phyloP scores from a whole-genome alignment of 2,113 vertebrate genomes.

The Psettodes erumei region DNA sequence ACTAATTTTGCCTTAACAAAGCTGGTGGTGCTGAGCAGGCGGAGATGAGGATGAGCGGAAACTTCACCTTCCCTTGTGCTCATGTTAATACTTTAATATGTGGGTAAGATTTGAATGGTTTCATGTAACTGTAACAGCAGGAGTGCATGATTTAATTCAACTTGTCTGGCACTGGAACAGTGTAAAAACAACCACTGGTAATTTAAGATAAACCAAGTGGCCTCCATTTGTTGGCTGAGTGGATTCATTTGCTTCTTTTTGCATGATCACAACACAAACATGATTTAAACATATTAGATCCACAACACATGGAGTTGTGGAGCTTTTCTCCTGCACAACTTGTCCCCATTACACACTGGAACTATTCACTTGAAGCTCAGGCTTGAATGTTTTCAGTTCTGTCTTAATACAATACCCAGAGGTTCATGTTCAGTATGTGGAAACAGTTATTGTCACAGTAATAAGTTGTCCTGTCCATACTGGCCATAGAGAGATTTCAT shows the following conservation, averaged over 20 bases:
- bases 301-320: background rate
- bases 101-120: background rate
- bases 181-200: background rate
- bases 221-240: background rate
- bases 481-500: background rate
- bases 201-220: background rate
- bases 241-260: background rate
- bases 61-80: background rate
- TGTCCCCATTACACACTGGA: background rate
- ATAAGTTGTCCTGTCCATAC: background rate
- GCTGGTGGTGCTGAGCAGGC: conserved; percentile 55
- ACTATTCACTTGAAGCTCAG: too few relatives aligned
- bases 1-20: conserved; percentile 71
- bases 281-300: background rate
- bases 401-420: too few relatives aligned
- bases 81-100: background rate
- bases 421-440: too few relatives aligned
- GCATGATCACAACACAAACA: background rate
- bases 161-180: conserved; percentile 28
- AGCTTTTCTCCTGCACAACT: background rate
- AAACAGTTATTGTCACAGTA: background rate
- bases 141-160: background rate
- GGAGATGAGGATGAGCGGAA: background rate
- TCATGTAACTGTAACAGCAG: conserved; percentile 6
- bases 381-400: background rate